Percentiles rank a stretch among this genome's conserved stretches.
Conservation (phyloP, 2,797 vertebrate species). For the Xiphorhynchus erythropygius region DNA sequence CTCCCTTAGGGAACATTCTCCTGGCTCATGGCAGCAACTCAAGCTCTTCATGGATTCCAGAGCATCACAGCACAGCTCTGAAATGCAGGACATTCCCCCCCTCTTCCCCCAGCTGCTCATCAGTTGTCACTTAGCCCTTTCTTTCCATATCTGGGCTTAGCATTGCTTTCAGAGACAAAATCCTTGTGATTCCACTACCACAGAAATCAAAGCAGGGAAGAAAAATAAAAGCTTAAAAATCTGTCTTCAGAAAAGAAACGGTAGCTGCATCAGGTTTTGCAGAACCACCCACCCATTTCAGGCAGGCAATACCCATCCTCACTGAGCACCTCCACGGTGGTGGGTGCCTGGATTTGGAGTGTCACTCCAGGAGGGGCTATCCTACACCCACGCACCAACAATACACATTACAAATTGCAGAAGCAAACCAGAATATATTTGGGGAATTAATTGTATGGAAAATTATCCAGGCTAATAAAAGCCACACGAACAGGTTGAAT, state of each 20-base stretch:
- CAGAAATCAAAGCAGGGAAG: background rate
- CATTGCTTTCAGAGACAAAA: background rate
- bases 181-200: background rate
- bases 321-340: rapidly evolving
- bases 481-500: constrained; percentile 46
- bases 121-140: background rate
- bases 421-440: constrained; percentile 35
- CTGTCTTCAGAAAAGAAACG: background rate
- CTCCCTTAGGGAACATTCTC: background rate
- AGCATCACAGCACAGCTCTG: background rate
- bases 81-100: background rate
- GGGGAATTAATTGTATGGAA: constrained; percentile 67
- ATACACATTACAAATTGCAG: background rate
- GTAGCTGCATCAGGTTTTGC: background rate
- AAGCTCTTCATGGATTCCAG: background rate
- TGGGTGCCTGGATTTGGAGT: background rate
- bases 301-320: background rate
- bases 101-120: background rate
- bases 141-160: background rate
- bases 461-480: constrained; percentile 73
- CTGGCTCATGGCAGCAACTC: background rate
- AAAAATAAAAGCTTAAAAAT: background rate
- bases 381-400: background rate
- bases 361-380: background rate
- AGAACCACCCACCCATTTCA: background rate